Base-by-base conservation (phyloP, 2,888 invertebrate genomes). In the Drosophila gaucha region DNA sequence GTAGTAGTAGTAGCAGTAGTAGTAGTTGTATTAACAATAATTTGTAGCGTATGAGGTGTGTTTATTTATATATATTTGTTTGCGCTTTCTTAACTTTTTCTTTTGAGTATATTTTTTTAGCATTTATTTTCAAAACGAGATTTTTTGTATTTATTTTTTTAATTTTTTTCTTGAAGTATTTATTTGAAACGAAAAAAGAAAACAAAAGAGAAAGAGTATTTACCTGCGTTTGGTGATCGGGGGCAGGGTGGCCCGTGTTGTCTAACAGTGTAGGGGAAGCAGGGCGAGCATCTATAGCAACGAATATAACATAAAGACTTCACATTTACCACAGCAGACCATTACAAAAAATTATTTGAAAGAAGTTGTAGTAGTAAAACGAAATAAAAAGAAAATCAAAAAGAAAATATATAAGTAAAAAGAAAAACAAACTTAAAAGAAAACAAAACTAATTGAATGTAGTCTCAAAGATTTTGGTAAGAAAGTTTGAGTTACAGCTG, bases 251-350 rank as follows among this genome's bases (percentile, higher is more conserved):
- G 95, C 93, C 95, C 95, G 95, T 95, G 95, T 95, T 95, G 95
- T 95, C 95, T 95, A 95, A 95, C 95, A 95, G 94, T 95, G 95
- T 95, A 95, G 95, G 95, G 95, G 95, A 95, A 95, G 93, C 93
- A 93, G 95, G 95, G 96, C 96, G 96, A 96, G 96, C 96, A 96
- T 96, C 96, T 96, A 91, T 91, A 96, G 96, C 96, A 96, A 96
- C 96, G 96, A 95, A 96, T 96, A 96, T 96, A 96, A 96, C 95
- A 95, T 92, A 91, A 92, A 92, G 92, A 92, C 92, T 92, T 91
- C 90, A 92, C 92, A 92, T 92, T 92, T 92, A 92, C 91, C 92
- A 92, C 92, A 92, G 91, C 91, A 92, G 92, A 92, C 92, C 92
- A 91, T 90, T 90, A 90, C 90, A 90, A 90, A 91, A 90, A 89